Conservation (phyloP, 1,140 invertebrate genomes). For the Lethocerus indicus region DNA sequence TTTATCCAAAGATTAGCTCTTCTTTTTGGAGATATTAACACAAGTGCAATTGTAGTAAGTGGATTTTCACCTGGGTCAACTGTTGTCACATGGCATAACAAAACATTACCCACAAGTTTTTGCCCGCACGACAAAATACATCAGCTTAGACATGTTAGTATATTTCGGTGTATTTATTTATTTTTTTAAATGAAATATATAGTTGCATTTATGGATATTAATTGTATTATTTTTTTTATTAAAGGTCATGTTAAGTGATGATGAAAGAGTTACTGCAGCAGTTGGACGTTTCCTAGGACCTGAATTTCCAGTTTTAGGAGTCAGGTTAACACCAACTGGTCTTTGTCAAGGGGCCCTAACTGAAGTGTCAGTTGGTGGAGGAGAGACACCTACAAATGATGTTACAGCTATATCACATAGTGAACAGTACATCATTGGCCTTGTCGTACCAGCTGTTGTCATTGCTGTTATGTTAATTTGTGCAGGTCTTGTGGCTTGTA, state of each 20-base stretch:
- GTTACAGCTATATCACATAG: constrained; percentile 9
- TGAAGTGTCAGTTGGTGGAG: constrained; percentile 22
- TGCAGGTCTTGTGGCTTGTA: constrained; percentile 71
- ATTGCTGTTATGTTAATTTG: constrained; percentile 77
- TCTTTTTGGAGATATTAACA: constrained; percentile 56
- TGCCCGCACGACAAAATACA: constrained; percentile 64
- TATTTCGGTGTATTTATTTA: constrained; percentile 5
- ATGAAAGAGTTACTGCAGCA: constrained; percentile 38
- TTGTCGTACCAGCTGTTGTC: constrained; percentile 75
- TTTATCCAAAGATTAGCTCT: constrained; percentile 60
- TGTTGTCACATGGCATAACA: constrained; percentile 65
- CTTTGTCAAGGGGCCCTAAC: constrained; percentile 45
- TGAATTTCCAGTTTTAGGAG: constrained; percentile 59
- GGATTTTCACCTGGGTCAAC: constrained; percentile 34
- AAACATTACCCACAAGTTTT: constrained; percentile 39
- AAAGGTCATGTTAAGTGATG: constrained; percentile 25
- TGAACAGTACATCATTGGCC: constrained; percentile 58
- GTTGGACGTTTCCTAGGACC: constrained; percentile 54
- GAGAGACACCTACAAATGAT: constrained; percentile 13
- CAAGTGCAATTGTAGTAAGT: constrained; percentile 47
- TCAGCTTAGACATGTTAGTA: constrained; percentile 33
- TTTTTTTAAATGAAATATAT: neutral
- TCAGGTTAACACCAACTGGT: constrained; percentile 48
- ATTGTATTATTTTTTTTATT: constrained; percentile 10
- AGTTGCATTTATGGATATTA: neutral